These are phyloP conservation scores for Dynastes hyllus DNA, from an alignment of 2,888 invertebrate genomes.

Conservation along the genomic window DNA sequence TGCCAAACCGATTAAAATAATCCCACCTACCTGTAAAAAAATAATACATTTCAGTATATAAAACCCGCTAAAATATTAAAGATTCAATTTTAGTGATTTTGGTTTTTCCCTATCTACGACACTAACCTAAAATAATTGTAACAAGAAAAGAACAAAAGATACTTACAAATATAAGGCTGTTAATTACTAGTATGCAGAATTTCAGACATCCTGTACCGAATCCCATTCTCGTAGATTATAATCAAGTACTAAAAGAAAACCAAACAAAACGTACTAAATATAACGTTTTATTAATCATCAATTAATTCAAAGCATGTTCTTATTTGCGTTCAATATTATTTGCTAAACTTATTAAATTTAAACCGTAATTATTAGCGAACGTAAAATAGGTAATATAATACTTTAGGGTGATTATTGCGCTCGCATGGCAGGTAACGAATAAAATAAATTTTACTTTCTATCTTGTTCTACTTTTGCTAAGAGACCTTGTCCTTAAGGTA, in stretches of 20 bases:
- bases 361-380: too few species aligned
- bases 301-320: not conserved
- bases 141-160: constrained; percentile 50
- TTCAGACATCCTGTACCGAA: constrained; percentile 92
- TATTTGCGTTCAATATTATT: not conserved
- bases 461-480: constrained; percentile 46
- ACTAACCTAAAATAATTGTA: not conserved
- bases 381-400: too few species aligned
- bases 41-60: too few species aligned
- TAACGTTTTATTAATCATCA: not conserved
- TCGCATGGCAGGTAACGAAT: not conserved
- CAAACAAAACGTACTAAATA: constrained; percentile 23
- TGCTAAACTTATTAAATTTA: too few species aligned
- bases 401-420: not conserved
- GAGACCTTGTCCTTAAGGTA: constrained; percentile 40
- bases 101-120: too few species aligned
- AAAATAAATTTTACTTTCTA: constrained; percentile 47
- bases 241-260: constrained; percentile 33
- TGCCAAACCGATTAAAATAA: constrained; percentile 84
- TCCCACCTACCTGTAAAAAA: constrained; percentile 82
- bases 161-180: constrained; percentile 91
- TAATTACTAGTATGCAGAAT: constrained; percentile 87
- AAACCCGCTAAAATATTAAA: constrained; percentile 4
- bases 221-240: constrained; percentile 74
- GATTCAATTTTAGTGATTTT: too few species aligned